phyloP scores from a whole-genome alignment of 2,888 invertebrate species.

The Cancer borealis region DNA sequence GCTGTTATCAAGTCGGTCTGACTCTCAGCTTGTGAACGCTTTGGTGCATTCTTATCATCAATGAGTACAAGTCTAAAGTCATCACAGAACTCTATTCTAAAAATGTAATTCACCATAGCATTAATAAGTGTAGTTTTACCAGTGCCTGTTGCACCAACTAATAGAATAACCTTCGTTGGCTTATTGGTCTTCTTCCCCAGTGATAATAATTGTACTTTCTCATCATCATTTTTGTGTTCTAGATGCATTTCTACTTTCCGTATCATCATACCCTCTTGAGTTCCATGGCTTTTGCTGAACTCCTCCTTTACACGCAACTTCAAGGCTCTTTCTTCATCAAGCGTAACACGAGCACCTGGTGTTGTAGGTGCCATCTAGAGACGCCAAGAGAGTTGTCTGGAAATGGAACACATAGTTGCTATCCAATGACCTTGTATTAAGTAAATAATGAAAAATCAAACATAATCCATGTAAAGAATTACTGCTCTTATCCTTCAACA shows the following conservation, averaged over 20 bases:
- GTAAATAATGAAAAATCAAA: background rate
- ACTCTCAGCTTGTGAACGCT: slow-evolving; percentile 74
- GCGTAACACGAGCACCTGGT: background rate
- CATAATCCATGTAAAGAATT: too few species aligned
- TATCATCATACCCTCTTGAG: slow-evolving; percentile 47
- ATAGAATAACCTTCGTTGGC: slow-evolving; percentile 63
- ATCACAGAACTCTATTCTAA: slow-evolving; percentile 63
- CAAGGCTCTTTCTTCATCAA: background rate
- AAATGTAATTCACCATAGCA: slow-evolving; percentile 75
- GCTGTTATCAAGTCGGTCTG: slow-evolving; percentile 75
- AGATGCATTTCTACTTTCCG: slow-evolving; percentile 58
- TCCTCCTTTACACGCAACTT: background rate
- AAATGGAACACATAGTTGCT: background rate
- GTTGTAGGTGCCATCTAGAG: slow-evolving; percentile 1
- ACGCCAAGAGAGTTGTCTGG: background rate
- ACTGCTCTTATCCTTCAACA: too few species aligned
- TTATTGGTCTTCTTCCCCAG: slow-evolving; percentile 48
- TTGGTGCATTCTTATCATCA: slow-evolving; percentile 67
- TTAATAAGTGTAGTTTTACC: slow-evolving; percentile 76
- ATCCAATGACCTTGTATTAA: background rate
- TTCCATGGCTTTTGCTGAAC: slow-evolving; percentile 51
- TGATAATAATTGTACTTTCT: slow-evolving; percentile 61
- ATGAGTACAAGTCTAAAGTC: slow-evolving; percentile 70
- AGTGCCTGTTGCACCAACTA: slow-evolving; percentile 74
- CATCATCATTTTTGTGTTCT: slow-evolving; percentile 52